A percentile compares a stretch with the other conserved stretches of the same genome.
Conservation (phyloP, 2,888 invertebrate species). For the Incurvaria masculella region DNA sequence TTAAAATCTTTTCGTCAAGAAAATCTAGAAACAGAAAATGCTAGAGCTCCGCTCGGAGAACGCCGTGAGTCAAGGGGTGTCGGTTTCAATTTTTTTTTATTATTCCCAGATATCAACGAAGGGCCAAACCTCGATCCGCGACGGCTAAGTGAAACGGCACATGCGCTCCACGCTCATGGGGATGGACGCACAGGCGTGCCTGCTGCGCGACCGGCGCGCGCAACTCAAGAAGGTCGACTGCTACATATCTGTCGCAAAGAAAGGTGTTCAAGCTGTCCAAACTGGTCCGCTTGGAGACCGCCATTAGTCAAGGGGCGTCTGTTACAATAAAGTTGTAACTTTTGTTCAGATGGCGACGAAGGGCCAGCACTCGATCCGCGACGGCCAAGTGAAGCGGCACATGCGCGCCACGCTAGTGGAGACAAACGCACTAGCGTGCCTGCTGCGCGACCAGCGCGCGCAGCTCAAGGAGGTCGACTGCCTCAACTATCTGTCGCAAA, state of each 20-base stretch:
- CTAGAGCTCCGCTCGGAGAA: not conserved
- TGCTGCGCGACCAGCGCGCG: slow-evolving; percentile 47
- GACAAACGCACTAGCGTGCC: slow-evolving; percentile 48
- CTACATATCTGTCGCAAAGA: slow-evolving; percentile 42
- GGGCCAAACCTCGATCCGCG: slow-evolving; percentile 48
- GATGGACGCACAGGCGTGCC: slow-evolving; percentile 48
- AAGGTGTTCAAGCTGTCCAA: slow-evolving; percentile 36
- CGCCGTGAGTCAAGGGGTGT: not conserved
- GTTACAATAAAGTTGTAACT: not conserved
- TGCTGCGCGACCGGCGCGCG: slow-evolving; percentile 47
- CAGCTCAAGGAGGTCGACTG: slow-evolving; percentile 52
- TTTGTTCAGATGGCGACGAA: slow-evolving; percentile 35
- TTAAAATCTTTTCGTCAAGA: no score
- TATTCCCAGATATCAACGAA: slow-evolving; percentile 39
- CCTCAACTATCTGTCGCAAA: slow-evolving; percentile 43
- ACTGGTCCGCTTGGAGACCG: no score
- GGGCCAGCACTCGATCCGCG: slow-evolving; percentile 48
- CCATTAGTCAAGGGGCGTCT: no score
- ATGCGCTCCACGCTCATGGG: slow-evolving; percentile 49
- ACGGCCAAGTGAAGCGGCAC: slow-evolving; percentile 46
- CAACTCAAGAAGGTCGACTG: slow-evolving; percentile 52
- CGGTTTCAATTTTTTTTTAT: no score
- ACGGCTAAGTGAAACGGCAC: slow-evolving; percentile 46
- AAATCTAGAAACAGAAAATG: no score
- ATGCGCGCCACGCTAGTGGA: slow-evolving; percentile 49